phyloP scores from a whole-genome alignment of 2,113 vertebrate species.

The Macaca fascicularis region T2T-MFA8v1.1 NC_088375.1:201007501-201008000 shows the following conservation, averaged over 20 bases:
- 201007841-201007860: not conserved
- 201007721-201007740: not conserved
- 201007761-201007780: too few species aligned
- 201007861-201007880: not conserved
- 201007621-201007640: not conserved
- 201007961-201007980: slow-evolving; percentile 48
- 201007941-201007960: slow-evolving; percentile 28
- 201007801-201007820: not conserved
- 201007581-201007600: not conserved
- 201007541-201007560: too few species aligned
- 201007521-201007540: not conserved
- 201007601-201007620: not conserved
- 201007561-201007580: not conserved
- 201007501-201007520: too few species aligned
- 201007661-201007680: not conserved
- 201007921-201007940: slow-evolving; percentile 29
- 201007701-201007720: not conserved
- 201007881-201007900: not conserved
- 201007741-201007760: not conserved
- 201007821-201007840: not conserved
- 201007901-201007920: not conserved
- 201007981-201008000: slow-evolving; percentile 13
- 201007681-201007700: not conserved
- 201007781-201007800: not conserved
- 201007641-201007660: too few species aligned